Percentiles rank a stretch among this genome's conserved stretches.
Evolutionary conservation across 2,113 vertebrate species (phyloP).

Genomic region (Megalops atlanticus): DNA sequence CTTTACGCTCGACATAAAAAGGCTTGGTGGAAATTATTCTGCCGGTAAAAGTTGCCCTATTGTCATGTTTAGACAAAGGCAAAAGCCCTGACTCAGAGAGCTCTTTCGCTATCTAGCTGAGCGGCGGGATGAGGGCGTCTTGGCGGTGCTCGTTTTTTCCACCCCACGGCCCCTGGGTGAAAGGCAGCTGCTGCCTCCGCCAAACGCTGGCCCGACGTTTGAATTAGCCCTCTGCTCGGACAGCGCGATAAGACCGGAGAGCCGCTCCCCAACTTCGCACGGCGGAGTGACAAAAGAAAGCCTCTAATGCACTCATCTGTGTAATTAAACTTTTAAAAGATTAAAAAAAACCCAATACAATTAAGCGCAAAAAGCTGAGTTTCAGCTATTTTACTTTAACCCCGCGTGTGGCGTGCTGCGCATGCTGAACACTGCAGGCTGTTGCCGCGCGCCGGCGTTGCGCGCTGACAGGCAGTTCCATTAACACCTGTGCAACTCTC

Average conservation of each 20-base stretch:
- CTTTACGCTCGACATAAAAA: background rate
- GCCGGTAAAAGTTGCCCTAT: background rate
- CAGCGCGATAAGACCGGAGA: conserved; percentile 54
- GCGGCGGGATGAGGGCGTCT: background rate
- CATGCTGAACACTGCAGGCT: conserved; percentile 13
- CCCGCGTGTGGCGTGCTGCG: background rate
- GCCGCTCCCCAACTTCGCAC: conserved; percentile 32
- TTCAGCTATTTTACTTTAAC: conserved; percentile 36
- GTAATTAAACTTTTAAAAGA: conserved; percentile 70
- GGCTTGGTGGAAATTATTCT: background rate
- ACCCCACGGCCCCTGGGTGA: conserved; percentile 37
- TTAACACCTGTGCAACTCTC: background rate
- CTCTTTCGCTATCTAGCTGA: background rate
- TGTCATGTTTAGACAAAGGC: conserved; percentile 2
- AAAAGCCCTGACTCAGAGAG: conserved; percentile 3
- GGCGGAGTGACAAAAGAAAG: conserved; percentile 27
- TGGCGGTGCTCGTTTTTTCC: background rate
- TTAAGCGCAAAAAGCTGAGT: conserved; percentile 53
- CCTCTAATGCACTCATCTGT: conserved; percentile 62
- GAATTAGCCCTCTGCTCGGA: conserved; percentile 59
- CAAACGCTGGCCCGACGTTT: conserved; percentile 57
- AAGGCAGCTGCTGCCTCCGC: conserved; percentile 60
- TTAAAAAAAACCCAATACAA: conserved; percentile 47
- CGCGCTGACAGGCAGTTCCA: background rate
- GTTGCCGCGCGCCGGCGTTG: background rate